These are phyloP conservation scores for Rafetus swinhoei DNA, from an alignment of 2,113 vertebrate genomes.

Conservation along the genomic window DNA sequence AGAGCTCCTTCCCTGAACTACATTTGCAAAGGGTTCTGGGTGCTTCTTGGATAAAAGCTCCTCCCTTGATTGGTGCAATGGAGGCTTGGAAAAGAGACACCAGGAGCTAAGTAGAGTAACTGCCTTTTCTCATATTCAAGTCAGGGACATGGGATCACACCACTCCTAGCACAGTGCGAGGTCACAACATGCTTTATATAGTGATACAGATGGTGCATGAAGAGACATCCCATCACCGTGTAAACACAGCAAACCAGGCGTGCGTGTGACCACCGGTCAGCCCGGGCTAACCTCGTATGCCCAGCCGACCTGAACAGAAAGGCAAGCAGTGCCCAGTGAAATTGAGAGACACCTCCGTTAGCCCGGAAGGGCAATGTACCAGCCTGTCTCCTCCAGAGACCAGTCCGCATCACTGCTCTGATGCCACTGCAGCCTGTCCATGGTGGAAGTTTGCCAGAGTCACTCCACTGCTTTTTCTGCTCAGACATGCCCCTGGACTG, in stretches of 20 bases:
- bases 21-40: not conserved
- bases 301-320: not conserved
- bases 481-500: not conserved
- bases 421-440: not conserved
- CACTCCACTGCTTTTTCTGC: not conserved
- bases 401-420: not conserved
- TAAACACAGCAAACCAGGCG: too few relatives aligned
- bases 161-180: not conserved
- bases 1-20: not conserved
- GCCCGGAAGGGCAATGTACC: not conserved
- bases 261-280: not conserved
- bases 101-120: not conserved
- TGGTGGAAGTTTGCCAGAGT: not conserved
- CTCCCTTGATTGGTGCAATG: not conserved
- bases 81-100: not conserved
- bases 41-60: not conserved
- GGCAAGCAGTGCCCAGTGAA: not conserved
- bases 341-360: not conserved
- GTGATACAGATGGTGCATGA: accelerated
- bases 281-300: not conserved
- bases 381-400: not conserved
- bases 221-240: too few relatives aligned
- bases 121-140: not conserved
- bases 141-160: not conserved
- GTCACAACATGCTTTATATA: not conserved